Evolutionary conservation across 2,797 vertebrate genomes (phyloP).

Genomic region (Pelodytes ibericus): DNA sequence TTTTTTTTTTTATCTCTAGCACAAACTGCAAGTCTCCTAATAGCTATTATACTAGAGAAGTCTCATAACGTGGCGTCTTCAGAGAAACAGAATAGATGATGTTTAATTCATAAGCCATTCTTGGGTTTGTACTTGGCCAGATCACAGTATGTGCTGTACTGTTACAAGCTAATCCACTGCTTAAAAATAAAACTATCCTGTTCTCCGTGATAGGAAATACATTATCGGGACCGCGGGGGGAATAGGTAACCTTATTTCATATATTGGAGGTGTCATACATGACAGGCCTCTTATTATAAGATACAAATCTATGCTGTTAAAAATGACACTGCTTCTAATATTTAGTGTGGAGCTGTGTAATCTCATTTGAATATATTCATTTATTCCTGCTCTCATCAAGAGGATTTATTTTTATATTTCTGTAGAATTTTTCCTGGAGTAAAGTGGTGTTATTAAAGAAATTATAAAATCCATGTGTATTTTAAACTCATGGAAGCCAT

Average conservation of each 20-base stretch:
- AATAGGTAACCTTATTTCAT: neutral
- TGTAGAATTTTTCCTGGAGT: neutral
- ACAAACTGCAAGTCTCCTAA: neutral
- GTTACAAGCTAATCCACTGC: neutral
- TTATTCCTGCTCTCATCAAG: neutral
- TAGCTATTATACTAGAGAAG: neutral
- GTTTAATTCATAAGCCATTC: conserved; percentile 40
- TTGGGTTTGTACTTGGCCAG: conserved; percentile 8
- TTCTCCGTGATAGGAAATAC: neutral
- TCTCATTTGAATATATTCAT: conserved; percentile 12
- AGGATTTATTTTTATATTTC: neutral
- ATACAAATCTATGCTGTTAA: neutral
- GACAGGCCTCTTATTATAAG: neutral
- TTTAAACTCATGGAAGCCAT: neutral
- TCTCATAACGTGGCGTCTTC: neutral
- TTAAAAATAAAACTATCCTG: neutral
- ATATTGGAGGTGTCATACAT: neutral
- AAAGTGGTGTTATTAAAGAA: neutral
- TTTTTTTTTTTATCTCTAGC: neutral
- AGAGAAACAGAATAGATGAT: conserved; percentile 19
- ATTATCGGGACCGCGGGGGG: neutral
- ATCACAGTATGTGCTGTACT: neutral
- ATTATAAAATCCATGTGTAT: conserved; percentile 3
- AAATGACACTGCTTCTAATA: neutral
- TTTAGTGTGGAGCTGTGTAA: neutral